A percentile compares a stretch with the other conserved stretches of the same genome.
Conservation (phyloP, 2,113 vertebrate genomes). For the Poeciliopsis turrubarensis region DNA sequence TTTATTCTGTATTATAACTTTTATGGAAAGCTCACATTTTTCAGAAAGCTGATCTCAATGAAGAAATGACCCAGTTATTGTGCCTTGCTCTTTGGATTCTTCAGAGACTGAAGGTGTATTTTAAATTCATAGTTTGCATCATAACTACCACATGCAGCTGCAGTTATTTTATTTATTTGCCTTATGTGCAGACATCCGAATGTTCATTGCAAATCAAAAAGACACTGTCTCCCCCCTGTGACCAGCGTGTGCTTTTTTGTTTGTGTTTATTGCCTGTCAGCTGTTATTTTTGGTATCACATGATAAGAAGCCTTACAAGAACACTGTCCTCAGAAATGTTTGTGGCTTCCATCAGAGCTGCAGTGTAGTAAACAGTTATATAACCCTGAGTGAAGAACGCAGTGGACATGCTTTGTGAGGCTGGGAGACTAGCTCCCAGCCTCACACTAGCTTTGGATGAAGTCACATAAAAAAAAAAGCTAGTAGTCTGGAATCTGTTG, state of each 20-base stretch:
- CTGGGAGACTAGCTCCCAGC: slow-evolving; percentile 9
- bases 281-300: slow-evolving; percentile 44
- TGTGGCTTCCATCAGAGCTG: slow-evolving; percentile 36
- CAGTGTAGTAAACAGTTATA: slow-evolving; percentile 53
- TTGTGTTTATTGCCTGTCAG: slow-evolving; percentile 55
- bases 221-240: not conserved
- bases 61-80: slow-evolving; percentile 43
- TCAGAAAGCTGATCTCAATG: slow-evolving; percentile 29
- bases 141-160: slow-evolving; percentile 32
- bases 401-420: slow-evolving; percentile 31
- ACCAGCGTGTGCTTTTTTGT: slow-evolving; percentile 17
- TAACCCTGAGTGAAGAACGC: slow-evolving; percentile 43
- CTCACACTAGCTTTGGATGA: slow-evolving; percentile 18
- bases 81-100: slow-evolving; percentile 67
- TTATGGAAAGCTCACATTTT: slow-evolving; percentile 32
- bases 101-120: slow-evolving; percentile 42
- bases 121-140: slow-evolving; percentile 42
- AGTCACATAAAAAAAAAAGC: slow-evolving; percentile 34
- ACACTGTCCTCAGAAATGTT: slow-evolving; percentile 37
- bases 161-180: slow-evolving; percentile 62
- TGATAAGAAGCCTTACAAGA: slow-evolving; percentile 46
- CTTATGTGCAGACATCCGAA: slow-evolving; percentile 46
- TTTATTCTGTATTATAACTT: slow-evolving; percentile 23
- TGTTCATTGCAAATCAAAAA: slow-evolving; percentile 43
- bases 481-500: not conserved